Base-by-base conservation (phyloP, 2,113 vertebrate genomes). In the Neolamprologus kungweensis region DNA sequence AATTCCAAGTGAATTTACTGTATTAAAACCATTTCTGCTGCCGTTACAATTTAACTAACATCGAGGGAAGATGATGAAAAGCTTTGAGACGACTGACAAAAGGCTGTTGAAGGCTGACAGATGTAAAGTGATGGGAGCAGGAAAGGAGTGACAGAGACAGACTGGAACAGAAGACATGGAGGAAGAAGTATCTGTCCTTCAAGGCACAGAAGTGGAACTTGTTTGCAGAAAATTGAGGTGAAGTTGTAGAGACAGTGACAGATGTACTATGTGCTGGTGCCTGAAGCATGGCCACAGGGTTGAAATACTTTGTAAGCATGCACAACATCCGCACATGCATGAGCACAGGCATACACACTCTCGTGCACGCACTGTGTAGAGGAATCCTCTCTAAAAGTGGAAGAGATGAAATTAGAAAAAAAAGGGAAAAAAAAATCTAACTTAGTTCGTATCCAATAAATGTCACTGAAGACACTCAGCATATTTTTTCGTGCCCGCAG, bases 401-500 rank as follows among this genome's bases (percentile, higher is more conserved):
- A 88, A 85, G 47, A 87, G 86, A 89, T 84, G 63, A 88, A 91
- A 91, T 85, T 47, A 60, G 55, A 73, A 91, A 88, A 87, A 82
- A 82, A 33, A 33, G 47, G 17, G 17, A 35, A 23, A 47, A 81
- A 85, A 85, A 85, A 92, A 91, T 92, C 87, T 88, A 94, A 94
- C 89, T 86, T 91, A 87, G 86, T 94, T 95, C 91, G 87, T 85
- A 73, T 91, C 91, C 90, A 95, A 96, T 96, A 96, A 96, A 96
- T 96, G 95, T 95, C 96, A 95, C 91, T 55, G 91, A 91, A 94
- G 94, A 95, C 94, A 95, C 92, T 93, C 94, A 95, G 92, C 92
- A 94, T 94, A 93, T 94, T 93, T 93, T 88, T 83, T 82, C 2
- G 86, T 89, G 89, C 93, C 89, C 45, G 68, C 81, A 80, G 88